Conservation (phyloP, 2,113 vertebrate genomes). For the Tichodroma muraria region DNA sequence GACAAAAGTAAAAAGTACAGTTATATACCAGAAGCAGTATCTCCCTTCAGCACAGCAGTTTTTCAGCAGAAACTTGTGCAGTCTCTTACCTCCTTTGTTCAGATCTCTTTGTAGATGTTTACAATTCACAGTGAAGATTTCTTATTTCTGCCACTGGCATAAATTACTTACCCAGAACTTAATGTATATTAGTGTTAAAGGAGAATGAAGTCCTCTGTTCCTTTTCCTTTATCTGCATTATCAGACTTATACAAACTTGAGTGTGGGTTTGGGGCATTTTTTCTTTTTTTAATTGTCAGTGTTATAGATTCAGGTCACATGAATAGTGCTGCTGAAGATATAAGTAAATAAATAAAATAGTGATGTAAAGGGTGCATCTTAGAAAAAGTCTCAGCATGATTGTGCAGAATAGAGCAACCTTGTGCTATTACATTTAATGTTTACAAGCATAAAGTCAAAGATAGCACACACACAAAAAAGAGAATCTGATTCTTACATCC, state of each 20-base stretch:
- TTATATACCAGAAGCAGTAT: not conserved
- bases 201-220: not conserved
- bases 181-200: not conserved
- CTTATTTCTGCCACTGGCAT: not conserved
- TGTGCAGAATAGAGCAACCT: not conserved
- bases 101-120: not conserved
- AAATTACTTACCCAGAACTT: not conserved
- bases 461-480: not conserved
- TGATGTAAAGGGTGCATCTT: not conserved
- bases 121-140: not conserved
- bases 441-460: not conserved
- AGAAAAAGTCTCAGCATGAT: not conserved
- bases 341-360: not conserved
- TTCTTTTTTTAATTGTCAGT: not conserved
- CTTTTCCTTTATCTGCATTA: not conserved
- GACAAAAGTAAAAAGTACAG: not conserved
- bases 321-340: not conserved
- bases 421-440: not conserved
- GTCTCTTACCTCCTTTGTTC: not conserved
- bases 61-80: not conserved
- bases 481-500: not conserved
- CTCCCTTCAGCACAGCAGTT: not conserved
- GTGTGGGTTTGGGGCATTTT: not conserved
- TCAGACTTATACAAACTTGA: not conserved
- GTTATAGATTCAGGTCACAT: not conserved